These are phyloP conservation scores for Mechanitis messenoides DNA, from an alignment of 2,888 invertebrate genomes.

Conservation along the genomic window DNA sequence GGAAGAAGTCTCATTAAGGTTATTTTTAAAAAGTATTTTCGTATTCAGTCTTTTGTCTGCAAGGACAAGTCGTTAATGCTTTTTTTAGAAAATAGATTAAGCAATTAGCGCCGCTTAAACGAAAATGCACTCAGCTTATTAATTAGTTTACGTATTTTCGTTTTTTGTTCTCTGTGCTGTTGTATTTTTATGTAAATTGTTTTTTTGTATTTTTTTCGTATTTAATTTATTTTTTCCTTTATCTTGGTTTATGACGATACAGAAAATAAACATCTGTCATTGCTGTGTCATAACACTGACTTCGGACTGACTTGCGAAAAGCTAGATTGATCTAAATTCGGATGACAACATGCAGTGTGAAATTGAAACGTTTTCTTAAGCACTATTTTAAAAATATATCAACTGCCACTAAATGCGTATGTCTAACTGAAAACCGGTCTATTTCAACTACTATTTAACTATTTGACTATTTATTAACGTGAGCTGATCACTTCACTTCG, in stretches of 20 bases:
- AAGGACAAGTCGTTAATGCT: constrained; percentile 25
- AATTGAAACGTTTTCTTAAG: constrained; percentile 56
- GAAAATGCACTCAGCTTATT: constrained; percentile 11
- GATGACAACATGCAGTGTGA: constrained; percentile 45
- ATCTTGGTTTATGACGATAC: too few species aligned
- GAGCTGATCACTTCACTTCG: constrained; percentile 45
- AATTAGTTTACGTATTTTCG: neutral
- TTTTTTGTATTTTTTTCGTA: too few species aligned
- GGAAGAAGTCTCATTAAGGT: constrained; percentile 30
- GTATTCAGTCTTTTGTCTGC: constrained; percentile 25
- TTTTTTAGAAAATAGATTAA: constrained; percentile 15
- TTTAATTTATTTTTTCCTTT: too few species aligned
- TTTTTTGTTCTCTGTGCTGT: neutral
- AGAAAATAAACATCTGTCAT: too few species aligned
- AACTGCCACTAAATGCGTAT: constrained; percentile 70
- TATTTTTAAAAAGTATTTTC: constrained; percentile 31
- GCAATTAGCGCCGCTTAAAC: constrained; percentile 11
- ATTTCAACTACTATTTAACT: constrained; percentile 68
- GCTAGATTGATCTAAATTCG: too few species aligned
- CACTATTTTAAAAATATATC: constrained; percentile 65
- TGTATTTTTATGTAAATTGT: too few species aligned
- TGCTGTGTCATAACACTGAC: too few species aligned
- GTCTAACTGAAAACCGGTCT: constrained; percentile 73
- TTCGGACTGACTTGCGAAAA: too few species aligned
- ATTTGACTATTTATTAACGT: constrained; percentile 65